phyloP scores from a whole-genome alignment of 2,888 invertebrate species.

The Fissipunctia ypsillon region DNA sequence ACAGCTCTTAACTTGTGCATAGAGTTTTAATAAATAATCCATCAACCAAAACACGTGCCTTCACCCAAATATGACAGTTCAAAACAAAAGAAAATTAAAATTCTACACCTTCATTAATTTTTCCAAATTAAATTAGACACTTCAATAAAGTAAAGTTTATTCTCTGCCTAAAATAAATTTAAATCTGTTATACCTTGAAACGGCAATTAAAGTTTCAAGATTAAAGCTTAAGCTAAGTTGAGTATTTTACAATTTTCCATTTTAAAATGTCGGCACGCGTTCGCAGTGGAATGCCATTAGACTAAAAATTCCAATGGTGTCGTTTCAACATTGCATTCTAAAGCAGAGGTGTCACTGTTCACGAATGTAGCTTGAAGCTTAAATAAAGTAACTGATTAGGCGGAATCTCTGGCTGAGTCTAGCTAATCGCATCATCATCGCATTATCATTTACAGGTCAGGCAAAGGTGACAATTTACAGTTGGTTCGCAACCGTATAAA shows the following conservation, averaged over 20 bases:
- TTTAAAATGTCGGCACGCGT: conserved; percentile 55
- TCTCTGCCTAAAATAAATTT: conserved; percentile 28
- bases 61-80: too few relatives aligned
- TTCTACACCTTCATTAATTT: background rate
- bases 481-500: too few relatives aligned
- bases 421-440: too few relatives aligned
- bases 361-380: background rate
- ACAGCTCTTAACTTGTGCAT: too few relatives aligned
- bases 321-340: conserved; percentile 40
- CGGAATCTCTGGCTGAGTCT: too few relatives aligned
- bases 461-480: too few relatives aligned
- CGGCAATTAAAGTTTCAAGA: conserved; percentile 54
- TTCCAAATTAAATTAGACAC: conserved; percentile 8
- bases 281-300: conserved; percentile 50
- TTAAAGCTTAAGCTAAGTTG: conserved; percentile 41
- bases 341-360: conserved; percentile 40
- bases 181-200: conserved; percentile 28
- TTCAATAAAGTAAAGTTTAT: background rate
- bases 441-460: too few relatives aligned
- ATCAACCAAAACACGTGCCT: too few relatives aligned
- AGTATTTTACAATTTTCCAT: conserved; percentile 53
- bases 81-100: conserved; percentile 3
- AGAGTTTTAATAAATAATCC: too few relatives aligned
- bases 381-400: background rate
- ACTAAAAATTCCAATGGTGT: conserved; percentile 62